Conservation (phyloP, 2,113 vertebrate genomes). For the Carassius gibelio region DNA sequence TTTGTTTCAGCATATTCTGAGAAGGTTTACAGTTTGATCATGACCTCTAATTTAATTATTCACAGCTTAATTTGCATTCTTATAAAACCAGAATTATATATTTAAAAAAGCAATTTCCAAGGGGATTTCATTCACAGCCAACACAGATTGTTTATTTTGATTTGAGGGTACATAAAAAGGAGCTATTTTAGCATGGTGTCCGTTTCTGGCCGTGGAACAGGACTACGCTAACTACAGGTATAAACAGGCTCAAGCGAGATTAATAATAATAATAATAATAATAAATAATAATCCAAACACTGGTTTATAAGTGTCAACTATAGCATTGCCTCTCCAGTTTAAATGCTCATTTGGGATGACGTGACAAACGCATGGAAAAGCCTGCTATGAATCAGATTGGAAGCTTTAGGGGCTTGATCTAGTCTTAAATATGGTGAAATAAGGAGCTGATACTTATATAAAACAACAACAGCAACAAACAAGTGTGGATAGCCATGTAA, state of each 20-base stretch:
- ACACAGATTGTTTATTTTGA: not conserved
- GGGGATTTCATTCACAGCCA: too few species aligned
- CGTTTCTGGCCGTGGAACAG: not conserved
- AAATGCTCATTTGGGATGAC: not conserved
- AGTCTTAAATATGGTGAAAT: too few species aligned
- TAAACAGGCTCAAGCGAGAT: not conserved
- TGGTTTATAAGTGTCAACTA: not conserved
- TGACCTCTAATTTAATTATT: not conserved
- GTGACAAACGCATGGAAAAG: not conserved
- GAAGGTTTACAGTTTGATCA: conserved; percentile 1
- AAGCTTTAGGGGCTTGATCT: too few species aligned
- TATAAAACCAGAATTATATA: not conserved
- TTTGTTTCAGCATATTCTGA: not conserved
- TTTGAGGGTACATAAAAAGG: not conserved
- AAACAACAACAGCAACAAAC: too few species aligned
- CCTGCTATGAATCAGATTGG: not conserved
- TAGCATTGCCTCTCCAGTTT: not conserved
- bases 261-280: not conserved
- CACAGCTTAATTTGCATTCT: not conserved
- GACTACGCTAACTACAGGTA: not conserved
- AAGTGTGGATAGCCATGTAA: too few species aligned
- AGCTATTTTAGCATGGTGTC: not conserved
- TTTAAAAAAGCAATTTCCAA: too few species aligned
- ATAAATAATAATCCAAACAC: not conserved
- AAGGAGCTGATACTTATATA: too few species aligned